phyloP scores from a whole-genome alignment of 2,797 vertebrate species.

The Psittacula echo region DNA sequence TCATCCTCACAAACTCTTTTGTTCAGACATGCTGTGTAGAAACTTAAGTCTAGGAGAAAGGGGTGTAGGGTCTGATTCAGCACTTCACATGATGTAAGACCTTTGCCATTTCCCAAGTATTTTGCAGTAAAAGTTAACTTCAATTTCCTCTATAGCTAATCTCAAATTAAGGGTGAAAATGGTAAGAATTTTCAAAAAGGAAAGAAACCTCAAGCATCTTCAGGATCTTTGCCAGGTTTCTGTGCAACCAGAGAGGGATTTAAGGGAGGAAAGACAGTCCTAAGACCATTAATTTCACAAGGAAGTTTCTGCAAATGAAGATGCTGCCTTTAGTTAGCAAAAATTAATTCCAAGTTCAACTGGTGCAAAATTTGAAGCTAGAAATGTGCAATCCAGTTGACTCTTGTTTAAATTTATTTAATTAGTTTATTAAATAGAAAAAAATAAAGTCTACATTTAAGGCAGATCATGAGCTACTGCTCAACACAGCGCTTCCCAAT shows the following conservation, averaged over 20 bases:
- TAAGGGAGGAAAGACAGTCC: neutral
- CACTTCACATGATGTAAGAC: neutral
- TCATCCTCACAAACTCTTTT: neutral
- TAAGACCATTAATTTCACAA: neutral
- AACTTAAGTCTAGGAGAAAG: neutral
- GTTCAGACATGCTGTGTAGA: neutral
- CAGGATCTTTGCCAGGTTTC: neutral
- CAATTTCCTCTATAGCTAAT: neutral
- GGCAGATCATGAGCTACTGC: neutral
- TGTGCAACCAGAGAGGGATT: neutral
- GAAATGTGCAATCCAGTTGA: neutral
- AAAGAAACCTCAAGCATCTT: neutral
- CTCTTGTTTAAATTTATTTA: neutral
- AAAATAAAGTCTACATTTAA: neutral
- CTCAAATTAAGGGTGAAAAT: neutral
- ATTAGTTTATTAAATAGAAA: neutral
- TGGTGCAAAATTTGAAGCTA: neutral
- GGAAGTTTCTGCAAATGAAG: neutral
- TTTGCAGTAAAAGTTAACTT: neutral
- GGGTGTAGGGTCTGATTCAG: neutral
- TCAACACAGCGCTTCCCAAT: neutral
- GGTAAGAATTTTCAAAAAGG: neutral
- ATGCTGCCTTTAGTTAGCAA: neutral
- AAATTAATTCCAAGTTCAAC: neutral
- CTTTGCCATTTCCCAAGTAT: neutral